phyloP scores from a whole-genome alignment of 2,888 invertebrate genomes.

The Diaprepes abbreviatus region DNA sequence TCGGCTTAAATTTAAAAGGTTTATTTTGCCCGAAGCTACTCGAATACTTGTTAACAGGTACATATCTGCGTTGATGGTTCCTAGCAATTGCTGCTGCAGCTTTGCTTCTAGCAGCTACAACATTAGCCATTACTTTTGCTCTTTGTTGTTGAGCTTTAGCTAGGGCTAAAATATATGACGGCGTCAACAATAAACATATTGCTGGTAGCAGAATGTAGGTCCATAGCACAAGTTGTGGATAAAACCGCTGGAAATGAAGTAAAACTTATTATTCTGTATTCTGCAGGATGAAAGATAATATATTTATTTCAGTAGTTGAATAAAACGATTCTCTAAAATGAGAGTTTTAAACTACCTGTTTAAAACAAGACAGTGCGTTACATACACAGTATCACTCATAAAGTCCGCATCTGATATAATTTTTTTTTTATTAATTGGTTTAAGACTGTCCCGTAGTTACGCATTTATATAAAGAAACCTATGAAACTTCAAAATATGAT shows the following conservation, averaged over 20 bases:
- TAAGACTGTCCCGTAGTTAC: no score
- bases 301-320: no score
- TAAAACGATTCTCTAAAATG: no score
- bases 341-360: no score
- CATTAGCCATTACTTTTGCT: slow-evolving; percentile 36
- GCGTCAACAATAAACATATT: slow-evolving; percentile 37
- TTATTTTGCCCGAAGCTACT: background rate
- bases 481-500: no score
- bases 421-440: no score
- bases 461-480: no score
- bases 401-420: no score
- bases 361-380: no score
- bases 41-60: background rate
- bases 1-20: background rate
- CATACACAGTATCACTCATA: no score
- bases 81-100: slow-evolving; percentile 33
- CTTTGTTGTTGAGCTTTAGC: slow-evolving; percentile 43
- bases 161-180: slow-evolving; percentile 23
- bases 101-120: slow-evolving; percentile 23
- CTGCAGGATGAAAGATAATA: no score
- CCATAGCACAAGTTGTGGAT: slow-evolving; percentile 36
- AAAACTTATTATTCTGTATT: no score
- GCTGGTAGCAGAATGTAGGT: slow-evolving; percentile 38
- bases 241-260: slow-evolving; percentile 34
- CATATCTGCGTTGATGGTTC: slow-evolving; percentile 15